These are phyloP conservation scores for Temnothorax unifasciatus DNA, from an alignment of 2,888 invertebrate species.

Conservation along the genomic window DNA sequence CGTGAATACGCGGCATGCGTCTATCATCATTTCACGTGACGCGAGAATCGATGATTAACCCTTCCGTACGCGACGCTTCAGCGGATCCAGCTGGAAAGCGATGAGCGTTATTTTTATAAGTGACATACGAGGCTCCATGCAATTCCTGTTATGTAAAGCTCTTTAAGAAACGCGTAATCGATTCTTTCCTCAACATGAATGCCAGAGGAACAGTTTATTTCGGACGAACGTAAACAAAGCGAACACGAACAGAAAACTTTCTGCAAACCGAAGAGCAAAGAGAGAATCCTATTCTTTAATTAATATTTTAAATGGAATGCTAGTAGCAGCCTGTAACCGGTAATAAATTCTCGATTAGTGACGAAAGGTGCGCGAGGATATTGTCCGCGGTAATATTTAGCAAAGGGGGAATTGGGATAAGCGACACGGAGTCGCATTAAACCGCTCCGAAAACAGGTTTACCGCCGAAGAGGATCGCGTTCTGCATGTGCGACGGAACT, in stretches of 20 bases:
- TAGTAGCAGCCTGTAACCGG: neutral
- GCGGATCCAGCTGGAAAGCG: neutral
- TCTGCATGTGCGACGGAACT: constrained; percentile 40
- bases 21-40: neutral
- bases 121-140: neutral
- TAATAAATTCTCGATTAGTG: constrained; percentile 13
- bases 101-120: constrained; percentile 21
- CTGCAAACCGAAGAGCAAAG: neutral
- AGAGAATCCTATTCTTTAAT: neutral
- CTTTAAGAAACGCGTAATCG: neutral
- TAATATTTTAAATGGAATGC: neutral
- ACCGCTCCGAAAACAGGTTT: constrained; percentile 59
- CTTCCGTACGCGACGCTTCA: neutral
- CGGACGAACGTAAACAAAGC: neutral
- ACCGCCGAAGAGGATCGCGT: constrained; percentile 56
- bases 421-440: constrained; percentile 52
- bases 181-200: neutral
- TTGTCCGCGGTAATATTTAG: constrained; percentile 21
- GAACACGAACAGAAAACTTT: neutral
- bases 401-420: constrained; percentile 43
- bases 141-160: neutral
- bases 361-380: neutral
- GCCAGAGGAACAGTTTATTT: neutral
- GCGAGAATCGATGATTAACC: constrained; percentile 20
- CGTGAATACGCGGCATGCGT: constrained; percentile 33